Percentiles rank a stretch among this genome's conserved stretches.
Conservation (phyloP, 2,888 invertebrate species). For the Perizoma flavofasciatum region DNA sequence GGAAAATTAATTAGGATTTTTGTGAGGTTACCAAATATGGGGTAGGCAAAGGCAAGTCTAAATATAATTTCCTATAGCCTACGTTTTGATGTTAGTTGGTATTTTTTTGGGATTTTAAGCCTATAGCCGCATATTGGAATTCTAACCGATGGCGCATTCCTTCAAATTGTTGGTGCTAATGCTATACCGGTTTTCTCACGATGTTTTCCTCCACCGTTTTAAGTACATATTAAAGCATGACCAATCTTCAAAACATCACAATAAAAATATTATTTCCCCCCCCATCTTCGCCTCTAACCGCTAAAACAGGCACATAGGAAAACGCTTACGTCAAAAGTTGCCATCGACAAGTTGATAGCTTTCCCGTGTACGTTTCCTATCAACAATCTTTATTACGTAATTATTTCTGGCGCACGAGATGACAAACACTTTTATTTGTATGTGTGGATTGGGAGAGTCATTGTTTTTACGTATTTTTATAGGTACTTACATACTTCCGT, state of each 20-base stretch:
- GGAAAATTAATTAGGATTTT: too few species aligned
- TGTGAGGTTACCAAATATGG: too few species aligned
- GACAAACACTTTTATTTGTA: constrained; percentile 44
- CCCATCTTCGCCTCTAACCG: neutral
- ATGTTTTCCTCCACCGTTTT: too few species aligned
- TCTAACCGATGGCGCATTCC: too few species aligned
- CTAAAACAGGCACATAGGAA: constrained; percentile 25
- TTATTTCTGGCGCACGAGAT: constrained; percentile 46
- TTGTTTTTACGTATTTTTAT: constrained; percentile 21
- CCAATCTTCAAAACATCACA: constrained; percentile 9
- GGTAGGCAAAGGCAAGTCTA: too few species aligned
- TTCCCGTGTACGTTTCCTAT: constrained; percentile 50
- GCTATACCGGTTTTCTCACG: too few species aligned
- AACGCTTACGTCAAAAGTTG: constrained; percentile 28
- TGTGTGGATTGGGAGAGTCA: constrained; percentile 15
- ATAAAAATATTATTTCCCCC: neutral
- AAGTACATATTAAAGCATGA: too few species aligned
- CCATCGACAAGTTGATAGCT: constrained; percentile 47
- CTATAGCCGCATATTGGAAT: too few species aligned
- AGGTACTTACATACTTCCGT: neutral
- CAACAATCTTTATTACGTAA: constrained; percentile 54
- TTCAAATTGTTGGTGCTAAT: too few species aligned
- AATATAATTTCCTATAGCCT: too few species aligned
- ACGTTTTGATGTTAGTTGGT: too few species aligned
- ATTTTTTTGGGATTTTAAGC: too few species aligned